Conservation (phyloP, 2,797 vertebrate species). For the Rhodeus uyekii region DNA sequence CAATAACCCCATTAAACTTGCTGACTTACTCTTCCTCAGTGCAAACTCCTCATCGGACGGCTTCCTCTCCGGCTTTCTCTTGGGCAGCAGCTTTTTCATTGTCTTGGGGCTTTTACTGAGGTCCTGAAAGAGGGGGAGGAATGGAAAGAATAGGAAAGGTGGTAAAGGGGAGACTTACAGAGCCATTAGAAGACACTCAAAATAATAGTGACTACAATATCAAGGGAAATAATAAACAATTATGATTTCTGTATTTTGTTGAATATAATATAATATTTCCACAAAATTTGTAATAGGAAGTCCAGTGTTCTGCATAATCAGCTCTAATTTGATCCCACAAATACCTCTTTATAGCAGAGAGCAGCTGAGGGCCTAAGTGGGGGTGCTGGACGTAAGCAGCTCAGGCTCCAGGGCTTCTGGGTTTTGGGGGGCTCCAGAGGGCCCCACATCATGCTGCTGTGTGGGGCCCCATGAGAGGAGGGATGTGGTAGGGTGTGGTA, state of each 20-base stretch:
- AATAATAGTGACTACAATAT: background rate
- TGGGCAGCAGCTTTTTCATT: conserved; percentile 96
- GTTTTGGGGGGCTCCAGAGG: conserved; percentile 90
- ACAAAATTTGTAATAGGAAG: background rate
- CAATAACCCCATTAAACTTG: background rate
- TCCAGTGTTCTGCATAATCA: background rate
- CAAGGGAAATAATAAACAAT: background rate
- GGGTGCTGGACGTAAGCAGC: conserved; percentile 91
- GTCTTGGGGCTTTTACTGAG: conserved; percentile 96
- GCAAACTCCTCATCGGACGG: conserved; percentile 95
- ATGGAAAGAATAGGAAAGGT: background rate
- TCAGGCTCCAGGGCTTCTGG: conserved; percentile 94
- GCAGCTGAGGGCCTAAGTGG: conserved; percentile 91
- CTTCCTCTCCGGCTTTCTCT: conserved; percentile 95
- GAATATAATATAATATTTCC: background rate
- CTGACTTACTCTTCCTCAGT: conserved; percentile 88
- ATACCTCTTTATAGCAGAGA: conserved; percentile 94
- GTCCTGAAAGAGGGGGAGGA: conserved; percentile 74
- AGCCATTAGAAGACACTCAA: background rate
- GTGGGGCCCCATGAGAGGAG: conserved; percentile 81
- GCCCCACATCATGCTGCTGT: conserved; percentile 86
- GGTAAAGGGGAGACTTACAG: background rate
- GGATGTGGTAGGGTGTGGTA: conserved; percentile 93
- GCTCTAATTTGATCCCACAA: background rate
- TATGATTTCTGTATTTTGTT: background rate